Evolutionary conservation across 2,113 vertebrate genomes (phyloP).

Genomic region (Chaenocephalus aceratus): DNA sequence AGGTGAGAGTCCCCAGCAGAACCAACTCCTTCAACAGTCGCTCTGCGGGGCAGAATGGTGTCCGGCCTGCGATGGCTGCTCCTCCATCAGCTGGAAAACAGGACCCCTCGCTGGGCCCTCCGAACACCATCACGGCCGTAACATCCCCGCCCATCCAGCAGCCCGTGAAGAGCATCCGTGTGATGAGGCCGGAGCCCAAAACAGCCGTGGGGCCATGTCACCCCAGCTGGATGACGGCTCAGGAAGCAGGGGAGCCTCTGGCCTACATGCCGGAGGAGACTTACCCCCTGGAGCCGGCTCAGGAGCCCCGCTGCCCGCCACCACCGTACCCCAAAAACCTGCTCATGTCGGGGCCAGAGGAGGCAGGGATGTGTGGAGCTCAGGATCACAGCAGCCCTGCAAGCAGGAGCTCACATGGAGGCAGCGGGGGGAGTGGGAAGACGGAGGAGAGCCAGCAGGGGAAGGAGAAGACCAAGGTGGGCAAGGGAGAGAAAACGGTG

Average conservation of each 20-base stretch:
- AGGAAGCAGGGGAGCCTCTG: conserved; percentile 86
- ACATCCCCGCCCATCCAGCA: conserved; percentile 95
- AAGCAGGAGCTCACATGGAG: conserved; percentile 46
- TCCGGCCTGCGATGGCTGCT: conserved; percentile 84
- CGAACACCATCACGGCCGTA: conserved; percentile 95
- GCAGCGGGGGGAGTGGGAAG: conserved; percentile 75
- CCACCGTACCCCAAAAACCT: conserved; percentile 95
- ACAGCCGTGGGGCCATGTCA: conserved; percentile 97
- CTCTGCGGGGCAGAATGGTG: conserved; percentile 84
- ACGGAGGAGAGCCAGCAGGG: conserved; percentile 73
- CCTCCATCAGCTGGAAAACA: conserved; percentile 80
- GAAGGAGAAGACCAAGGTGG: conserved; percentile 86
- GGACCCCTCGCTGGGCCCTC: conserved; percentile 86
- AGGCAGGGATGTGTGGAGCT: conserved; percentile 70
- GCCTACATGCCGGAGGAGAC: conserved; percentile 82
- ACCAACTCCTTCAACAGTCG: conserved; percentile 96
- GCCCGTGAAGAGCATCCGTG: conserved; percentile 96
- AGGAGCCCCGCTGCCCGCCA: conserved; percentile 91
- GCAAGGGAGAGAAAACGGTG: conserved; percentile 87
- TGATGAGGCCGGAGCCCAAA: conserved; percentile 96
- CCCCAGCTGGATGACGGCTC: conserved; percentile 91
- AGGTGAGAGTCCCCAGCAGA: conserved; percentile 89
- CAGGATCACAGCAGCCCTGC: conserved; percentile 58
- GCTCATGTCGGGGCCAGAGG: conserved; percentile 86
- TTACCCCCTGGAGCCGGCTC: conserved; percentile 86